phyloP scores from a whole-genome alignment of 2,113 vertebrate genomes.

The Brachypteracias leptosomus region DNA sequence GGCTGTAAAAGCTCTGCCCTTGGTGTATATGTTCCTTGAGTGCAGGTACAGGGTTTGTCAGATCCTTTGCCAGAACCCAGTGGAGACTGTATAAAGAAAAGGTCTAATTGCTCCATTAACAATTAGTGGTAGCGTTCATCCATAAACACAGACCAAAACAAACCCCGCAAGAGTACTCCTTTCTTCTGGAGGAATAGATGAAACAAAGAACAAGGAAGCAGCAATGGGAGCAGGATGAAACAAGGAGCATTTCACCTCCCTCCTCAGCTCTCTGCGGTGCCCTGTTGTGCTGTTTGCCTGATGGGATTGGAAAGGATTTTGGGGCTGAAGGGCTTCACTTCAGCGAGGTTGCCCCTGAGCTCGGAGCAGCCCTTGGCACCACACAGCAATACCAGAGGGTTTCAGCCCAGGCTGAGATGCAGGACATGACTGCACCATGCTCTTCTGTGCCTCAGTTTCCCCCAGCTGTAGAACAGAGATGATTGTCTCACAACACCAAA shows the following conservation, averaged over 20 bases:
- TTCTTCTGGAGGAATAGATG: neutral
- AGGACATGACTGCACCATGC: fast-evolving
- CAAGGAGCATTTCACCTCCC: neutral
- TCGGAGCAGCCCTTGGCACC: fast-evolving
- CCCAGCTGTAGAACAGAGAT: neutral
- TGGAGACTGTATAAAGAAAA: neutral
- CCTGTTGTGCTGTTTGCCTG: neutral
- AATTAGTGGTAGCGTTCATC: neutral
- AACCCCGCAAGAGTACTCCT: neutral
- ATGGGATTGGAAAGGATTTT: neutral
- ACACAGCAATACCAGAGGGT: fast-evolving
- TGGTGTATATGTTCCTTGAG: neutral
- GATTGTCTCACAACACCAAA: neutral
- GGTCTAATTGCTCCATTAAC: slow-evolving; percentile 36
- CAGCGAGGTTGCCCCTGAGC: neutral
- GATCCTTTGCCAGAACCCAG: slow-evolving; percentile 21
- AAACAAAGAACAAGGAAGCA: slow-evolving; percentile 8
- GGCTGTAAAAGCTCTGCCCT: slow-evolving; percentile 30
- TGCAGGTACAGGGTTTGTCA: neutral
- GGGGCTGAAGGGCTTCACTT: neutral
- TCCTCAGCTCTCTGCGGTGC: neutral
- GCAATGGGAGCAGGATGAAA: neutral
- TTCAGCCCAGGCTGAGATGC: neutral
- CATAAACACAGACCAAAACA: slow-evolving; percentile 3
- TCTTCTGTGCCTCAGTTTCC: neutral